Evolutionary conservation across 2,113 vertebrate genomes (phyloP), one percentile per base, ranked within the genome.

Genomic region (Erythrolamprus reginae): DNA sequence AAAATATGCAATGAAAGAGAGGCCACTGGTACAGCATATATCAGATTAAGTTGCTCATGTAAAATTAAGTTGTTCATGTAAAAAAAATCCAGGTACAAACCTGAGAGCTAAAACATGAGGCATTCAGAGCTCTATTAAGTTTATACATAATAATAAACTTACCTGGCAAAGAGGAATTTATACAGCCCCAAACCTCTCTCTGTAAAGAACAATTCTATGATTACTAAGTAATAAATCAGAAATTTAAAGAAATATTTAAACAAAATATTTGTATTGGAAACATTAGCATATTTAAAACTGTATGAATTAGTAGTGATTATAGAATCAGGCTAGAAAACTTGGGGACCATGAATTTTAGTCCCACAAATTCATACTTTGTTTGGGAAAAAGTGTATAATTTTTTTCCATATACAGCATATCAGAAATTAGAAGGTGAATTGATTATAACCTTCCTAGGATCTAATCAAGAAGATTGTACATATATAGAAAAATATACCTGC

Each of bases 151-250:
- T 84, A 82, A 15, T 92, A 84, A 38, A 93, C 98, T 98, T 98
- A 99, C 99, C 99, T 96, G 99, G 99, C 92, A 99, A 97, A 91
- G 99, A 98, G 47, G 98, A 98, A 97, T 99, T 99, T 97, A 99
- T 98, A 97, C 99, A 99, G 95, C 93, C 95, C 99, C 99, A 99
- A 90, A 99, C 98, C 92, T 99, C 99, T 96, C 97, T 98, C 99
- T 99, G 93, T 96, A 91, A 96, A 93, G 9, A 95, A 10, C 92
- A 95, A 94, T 24, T 26, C 42, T 38, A 70, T 26, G 19, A 42
- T 83, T 84, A 82, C 7, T 56, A 77, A 28, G n/a, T 47, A 51
- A 42, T 6, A 55, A 23, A 56, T 3, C 52, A 84, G 9, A 23
- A n/a, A 51, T 19, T 50, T 51, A 50, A 26, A 33, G 26, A 33